A percentile compares a stretch with the other conserved stretches of the same genome.
Evolutionary conservation across 2,888 invertebrate genomes (phyloP).

Genomic region (Drosophila leonis): DNA sequence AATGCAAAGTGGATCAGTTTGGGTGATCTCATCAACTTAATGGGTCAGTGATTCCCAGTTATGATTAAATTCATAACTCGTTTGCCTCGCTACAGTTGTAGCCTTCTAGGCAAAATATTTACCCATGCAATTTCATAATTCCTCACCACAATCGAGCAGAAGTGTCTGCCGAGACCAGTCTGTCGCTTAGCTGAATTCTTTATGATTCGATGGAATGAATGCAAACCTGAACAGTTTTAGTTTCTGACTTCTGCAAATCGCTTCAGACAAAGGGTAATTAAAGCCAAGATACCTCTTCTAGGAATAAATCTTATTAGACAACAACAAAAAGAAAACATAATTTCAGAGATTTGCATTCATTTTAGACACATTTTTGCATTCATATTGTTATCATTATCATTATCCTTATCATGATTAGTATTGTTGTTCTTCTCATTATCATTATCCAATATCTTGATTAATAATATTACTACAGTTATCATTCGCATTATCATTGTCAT

Average conservation of each 20-base stretch:
- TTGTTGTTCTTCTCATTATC: not conserved
- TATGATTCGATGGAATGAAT: not conserved
- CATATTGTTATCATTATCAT: not conserved
- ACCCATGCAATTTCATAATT: conserved; percentile 11
- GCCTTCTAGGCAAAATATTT: conserved; percentile 13
- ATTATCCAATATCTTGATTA: no score
- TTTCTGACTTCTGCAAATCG: not conserved
- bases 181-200: not conserved
- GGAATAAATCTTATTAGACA: not conserved
- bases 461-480: not conserved
- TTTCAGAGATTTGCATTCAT: not conserved
- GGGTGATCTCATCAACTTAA: conserved; percentile 37
- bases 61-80: conserved; percentile 18
- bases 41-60: conserved; percentile 50
- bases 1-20: conserved; percentile 44
- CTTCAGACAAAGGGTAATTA: not conserved
- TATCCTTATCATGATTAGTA: no score
- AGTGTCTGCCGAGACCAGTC: not conserved
- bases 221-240: not conserved
- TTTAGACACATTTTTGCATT: not conserved
- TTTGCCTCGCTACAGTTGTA: conserved; percentile 1
- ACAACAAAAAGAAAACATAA: not conserved
- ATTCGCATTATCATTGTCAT: not conserved
- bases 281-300: not conserved
- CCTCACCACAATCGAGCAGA: not conserved